Evolutionary conservation across 2,797 vertebrate genomes (phyloP).

Genomic region (Thripadectes ignobilis): DNA sequence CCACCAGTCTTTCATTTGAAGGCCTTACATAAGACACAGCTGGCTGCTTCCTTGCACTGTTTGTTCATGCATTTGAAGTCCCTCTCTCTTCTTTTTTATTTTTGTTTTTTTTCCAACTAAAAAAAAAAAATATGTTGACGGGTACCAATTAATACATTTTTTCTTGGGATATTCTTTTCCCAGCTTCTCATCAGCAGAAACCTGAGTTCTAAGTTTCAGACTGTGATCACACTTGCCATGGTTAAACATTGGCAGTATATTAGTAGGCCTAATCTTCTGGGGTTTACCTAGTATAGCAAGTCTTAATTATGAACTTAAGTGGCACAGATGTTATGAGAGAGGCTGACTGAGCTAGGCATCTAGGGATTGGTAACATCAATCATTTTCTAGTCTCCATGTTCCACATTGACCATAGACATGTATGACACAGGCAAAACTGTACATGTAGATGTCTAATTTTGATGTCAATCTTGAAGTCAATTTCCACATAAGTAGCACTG

Average conservation of each 20-base stretch:
- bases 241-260: neutral
- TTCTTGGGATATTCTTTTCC: neutral
- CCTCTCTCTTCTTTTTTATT: neutral
- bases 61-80: neutral
- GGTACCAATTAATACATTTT: neutral
- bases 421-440: neutral
- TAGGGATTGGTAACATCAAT: neutral
- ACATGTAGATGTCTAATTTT: neutral
- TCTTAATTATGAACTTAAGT: neutral
- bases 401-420: neutral
- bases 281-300: neutral
- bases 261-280: neutral
- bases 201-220: neutral
- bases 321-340: neutral
- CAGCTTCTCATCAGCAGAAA: neutral
- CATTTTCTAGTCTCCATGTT: neutral
- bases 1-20: neutral
- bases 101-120: neutral
- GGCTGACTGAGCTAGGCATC: neutral
- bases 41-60: neutral
- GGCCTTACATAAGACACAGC: neutral
- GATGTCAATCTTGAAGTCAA: neutral
- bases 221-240: neutral
- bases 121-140: neutral
- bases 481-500: neutral